Conservation (phyloP, 2,888 invertebrate genomes). For the Netelia melanura region DNA sequence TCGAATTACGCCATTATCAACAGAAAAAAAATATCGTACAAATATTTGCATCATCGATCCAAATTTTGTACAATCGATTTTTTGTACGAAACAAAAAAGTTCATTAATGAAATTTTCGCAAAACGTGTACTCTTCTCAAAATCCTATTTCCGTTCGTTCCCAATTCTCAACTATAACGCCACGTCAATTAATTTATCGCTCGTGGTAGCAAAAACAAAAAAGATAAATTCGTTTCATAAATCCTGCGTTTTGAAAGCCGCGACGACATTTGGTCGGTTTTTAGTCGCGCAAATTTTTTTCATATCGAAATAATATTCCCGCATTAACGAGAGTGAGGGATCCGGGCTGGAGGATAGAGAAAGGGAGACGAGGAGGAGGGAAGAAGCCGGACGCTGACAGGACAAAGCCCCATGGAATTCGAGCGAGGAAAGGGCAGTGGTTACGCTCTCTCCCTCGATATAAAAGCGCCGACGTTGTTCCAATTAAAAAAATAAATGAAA, state of each 20-base stretch:
- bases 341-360: slow-evolving; percentile 21
- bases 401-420: slow-evolving; percentile 74
- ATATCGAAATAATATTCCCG: slow-evolving; percentile 50
- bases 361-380: slow-evolving; percentile 41
- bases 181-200: no score
- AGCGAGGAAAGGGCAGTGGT: slow-evolving; percentile 40
- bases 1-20: no score
- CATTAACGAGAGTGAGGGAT: slow-evolving; percentile 46
- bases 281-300: background rate
- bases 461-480: slow-evolving; percentile 73
- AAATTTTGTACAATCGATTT: no score
- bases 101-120: no score
- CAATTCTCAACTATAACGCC: no score
- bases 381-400: slow-evolving; percentile 67
- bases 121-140: no score
- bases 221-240: background rate
- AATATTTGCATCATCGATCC: no score
- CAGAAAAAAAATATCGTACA: no score
- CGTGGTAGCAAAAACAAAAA: background rate
- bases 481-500: slow-evolving; percentile 72
- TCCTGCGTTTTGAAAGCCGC: no score
- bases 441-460: slow-evolving; percentile 68
- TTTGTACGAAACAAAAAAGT: no score
- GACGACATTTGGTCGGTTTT: background rate
- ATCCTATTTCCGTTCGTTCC: no score